Base-by-base conservation (phyloP, 2,113 vertebrate genomes). In the Paraplagusia blochii region DNA sequence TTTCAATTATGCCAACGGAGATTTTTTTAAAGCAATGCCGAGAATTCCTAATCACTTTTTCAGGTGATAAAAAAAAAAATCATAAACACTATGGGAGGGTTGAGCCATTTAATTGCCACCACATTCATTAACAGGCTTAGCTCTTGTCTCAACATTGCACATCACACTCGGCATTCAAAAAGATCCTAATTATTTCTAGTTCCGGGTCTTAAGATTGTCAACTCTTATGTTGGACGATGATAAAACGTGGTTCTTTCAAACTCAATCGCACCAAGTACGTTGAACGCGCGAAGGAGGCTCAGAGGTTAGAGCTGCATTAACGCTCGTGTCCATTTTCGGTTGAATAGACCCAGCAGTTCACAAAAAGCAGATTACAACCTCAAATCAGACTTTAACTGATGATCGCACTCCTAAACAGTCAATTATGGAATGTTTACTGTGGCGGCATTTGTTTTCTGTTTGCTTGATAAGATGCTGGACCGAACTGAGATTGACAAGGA, bases 121-220 rank as follows among this genome's bases (percentile, higher is more conserved):
- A 73, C 84, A 78, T 85, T 83, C 68, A 83, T 83, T 92, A 90
- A 92, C 88, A 84, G 81, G 88, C 90, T 91, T 90, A 88, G 75
- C 81, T 74, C 80, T 81, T 66, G 84, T 85, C 85, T 85, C 53
- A 73, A 82, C 79, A 49, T 82, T 63, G 60, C 72, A 80, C 83
- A 17, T 83, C 84, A 77, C 79, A 79, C 87, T 87, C 86, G 81
- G 85, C 80, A 85, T 87, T 91, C 86, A 89, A 90, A 90, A 88
- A 89, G 88, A 91, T 90, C 77, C 87, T 89, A 91, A 91, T 92
- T 92, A 90, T 92, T 90, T 91, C 84, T 79, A 38, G 77, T 88
- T 80, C 80, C 87, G 85, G 88, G 89, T 88, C 88, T 90, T 86
- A 77, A 88, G 87, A 90, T 90, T 85, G 85, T 87, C 80, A 83